A percentile compares a stretch with the other conserved stretches of the same genome.
Conservation (phyloP, 2,888 invertebrate genomes). For the Stenchaetothrips biformis region DNA sequence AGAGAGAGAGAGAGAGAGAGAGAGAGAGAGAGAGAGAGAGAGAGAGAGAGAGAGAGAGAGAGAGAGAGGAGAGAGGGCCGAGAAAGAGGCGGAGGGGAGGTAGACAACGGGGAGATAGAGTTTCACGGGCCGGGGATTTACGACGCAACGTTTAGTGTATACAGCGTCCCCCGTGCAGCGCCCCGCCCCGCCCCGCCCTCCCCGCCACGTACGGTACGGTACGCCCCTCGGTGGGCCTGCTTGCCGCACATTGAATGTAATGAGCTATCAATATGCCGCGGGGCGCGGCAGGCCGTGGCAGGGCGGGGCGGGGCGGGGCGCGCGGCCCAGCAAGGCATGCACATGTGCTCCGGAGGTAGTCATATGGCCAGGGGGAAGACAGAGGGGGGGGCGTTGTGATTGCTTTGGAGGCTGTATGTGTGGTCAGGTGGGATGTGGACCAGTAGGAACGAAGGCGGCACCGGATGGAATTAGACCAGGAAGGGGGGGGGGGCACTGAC, state of each 20-base stretch:
- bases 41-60: not conserved
- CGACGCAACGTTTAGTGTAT: conserved; percentile 21
- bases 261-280: conserved; percentile 20
- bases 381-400: too few species aligned
- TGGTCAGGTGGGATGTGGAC: too few species aligned
- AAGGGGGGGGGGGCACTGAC: too few species aligned
- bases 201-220: not conserved
- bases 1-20: not conserved
- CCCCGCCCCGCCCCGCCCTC: not conserved
- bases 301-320: not conserved
- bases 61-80: not conserved
- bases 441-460: too few species aligned
- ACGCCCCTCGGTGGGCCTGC: not conserved
- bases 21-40: not conserved
- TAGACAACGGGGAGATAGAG: not conserved
- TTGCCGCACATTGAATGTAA: conserved; percentile 4
- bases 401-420: too few species aligned
- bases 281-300: not conserved
- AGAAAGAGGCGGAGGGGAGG: not conserved
- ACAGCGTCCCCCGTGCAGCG: not conserved
- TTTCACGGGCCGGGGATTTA: conserved; percentile 18
- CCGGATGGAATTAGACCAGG: too few species aligned
- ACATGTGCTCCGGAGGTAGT: too few species aligned
- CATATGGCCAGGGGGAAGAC: too few species aligned
- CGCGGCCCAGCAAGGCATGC: not conserved